These are phyloP conservation scores for Leptarthrus brevirostris DNA, from an alignment of 2,888 invertebrate genomes.

Conservation along the genomic window DNA sequence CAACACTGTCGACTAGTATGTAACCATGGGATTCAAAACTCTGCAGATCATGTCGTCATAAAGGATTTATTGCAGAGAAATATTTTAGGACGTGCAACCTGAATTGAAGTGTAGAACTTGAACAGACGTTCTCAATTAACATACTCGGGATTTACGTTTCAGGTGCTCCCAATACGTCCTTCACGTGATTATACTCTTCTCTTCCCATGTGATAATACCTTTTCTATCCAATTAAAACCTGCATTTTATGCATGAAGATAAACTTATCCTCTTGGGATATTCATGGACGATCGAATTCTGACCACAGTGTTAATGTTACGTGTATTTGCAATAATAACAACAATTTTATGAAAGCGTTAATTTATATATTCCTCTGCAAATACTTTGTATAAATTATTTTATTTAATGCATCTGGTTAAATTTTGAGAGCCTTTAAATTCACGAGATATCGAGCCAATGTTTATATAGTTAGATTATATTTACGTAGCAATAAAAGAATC, in stretches of 20 bases:
- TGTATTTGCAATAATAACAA: no score
- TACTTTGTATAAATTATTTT: no score
- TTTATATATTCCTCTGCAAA: no score
- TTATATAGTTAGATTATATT: no score
- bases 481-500: no score
- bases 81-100: not conserved
- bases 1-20: slow-evolving; percentile 1
- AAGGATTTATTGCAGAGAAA: slow-evolving; percentile 5
- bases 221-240: slow-evolving; percentile 38
- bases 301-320: not conserved
- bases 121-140: slow-evolving; percentile 1
- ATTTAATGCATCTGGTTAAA: no score
- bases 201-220: not conserved
- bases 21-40: slow-evolving; percentile 2
- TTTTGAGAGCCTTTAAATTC: no score
- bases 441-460: no score
- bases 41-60: slow-evolving; percentile 12
- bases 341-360: no score
- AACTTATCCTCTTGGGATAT: not conserved
- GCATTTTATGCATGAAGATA: slow-evolving; percentile 23
- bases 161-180: slow-evolving; percentile 6
- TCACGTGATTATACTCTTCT: not conserved
- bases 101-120: not conserved
- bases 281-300: not conserved
- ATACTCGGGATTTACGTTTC: slow-evolving; percentile 12